These are phyloP conservation scores for Chymomyza caudatula DNA, from an alignment of 2,888 invertebrate species.

Conservation along the genomic window DNA sequence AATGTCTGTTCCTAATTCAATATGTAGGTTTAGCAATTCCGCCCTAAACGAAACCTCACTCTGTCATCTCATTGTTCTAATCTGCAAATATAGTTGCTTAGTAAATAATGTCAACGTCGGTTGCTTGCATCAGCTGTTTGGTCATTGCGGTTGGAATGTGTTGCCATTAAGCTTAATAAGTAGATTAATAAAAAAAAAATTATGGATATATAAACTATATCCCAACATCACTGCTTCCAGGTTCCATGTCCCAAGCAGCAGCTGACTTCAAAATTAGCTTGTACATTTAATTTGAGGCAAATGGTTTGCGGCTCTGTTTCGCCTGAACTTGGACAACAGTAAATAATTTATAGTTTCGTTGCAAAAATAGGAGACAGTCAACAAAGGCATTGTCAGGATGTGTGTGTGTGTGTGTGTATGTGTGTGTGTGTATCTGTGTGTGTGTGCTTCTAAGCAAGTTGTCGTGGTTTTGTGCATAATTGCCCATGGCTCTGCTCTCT, in stretches of 20 bases:
- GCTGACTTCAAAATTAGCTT: conserved; percentile 35
- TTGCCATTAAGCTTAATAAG: conserved; percentile 52
- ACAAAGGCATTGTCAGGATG: neutral
- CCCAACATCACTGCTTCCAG: neutral
- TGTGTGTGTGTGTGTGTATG: neutral
- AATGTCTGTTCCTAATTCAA: too few relatives aligned
- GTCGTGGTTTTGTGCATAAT: conserved; percentile 34
- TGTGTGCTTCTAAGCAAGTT: conserved; percentile 5
- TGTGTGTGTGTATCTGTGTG: neutral
- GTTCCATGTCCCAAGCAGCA: neutral
- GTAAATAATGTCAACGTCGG: too few relatives aligned
- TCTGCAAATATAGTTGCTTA: too few relatives aligned
- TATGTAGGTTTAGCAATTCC: neutral
- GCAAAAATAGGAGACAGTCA: neutral
- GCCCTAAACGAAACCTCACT: too few relatives aligned
- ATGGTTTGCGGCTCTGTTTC: conserved; percentile 32
- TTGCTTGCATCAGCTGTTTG: conserved; percentile 39
- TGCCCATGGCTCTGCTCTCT: conserved; percentile 36
- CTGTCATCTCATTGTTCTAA: too few relatives aligned
- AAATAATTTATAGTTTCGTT: conserved; percentile 50
- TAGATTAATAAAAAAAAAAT: conserved; percentile 37
- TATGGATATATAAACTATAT: neutral
- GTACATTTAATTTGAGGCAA: conserved; percentile 17
- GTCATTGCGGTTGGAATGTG: conserved; percentile 47
- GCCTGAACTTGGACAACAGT: conserved; percentile 42